Evolutionary conservation across 2,797 vertebrate species (phyloP).

Genomic region (Microctenopoma stevenorrisi): DNA sequence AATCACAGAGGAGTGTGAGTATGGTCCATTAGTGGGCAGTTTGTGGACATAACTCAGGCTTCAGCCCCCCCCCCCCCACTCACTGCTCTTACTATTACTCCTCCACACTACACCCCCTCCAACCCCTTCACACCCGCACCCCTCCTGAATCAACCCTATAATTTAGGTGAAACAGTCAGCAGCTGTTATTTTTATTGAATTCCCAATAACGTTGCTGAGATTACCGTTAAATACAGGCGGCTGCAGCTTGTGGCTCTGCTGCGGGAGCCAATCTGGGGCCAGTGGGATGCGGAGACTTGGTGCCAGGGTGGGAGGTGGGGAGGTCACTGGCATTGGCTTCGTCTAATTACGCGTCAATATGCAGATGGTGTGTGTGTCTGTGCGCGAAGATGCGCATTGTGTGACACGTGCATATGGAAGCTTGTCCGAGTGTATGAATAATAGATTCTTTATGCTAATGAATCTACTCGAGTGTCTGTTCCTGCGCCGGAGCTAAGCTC

Average conservation of each 20-base stretch:
- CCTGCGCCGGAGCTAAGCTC: constrained; percentile 2
- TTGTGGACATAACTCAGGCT: constrained; percentile 59
- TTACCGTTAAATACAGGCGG: constrained; percentile 66
- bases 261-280: constrained; percentile 61
- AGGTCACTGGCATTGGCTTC: constrained; percentile 50
- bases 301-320: constrained; percentile 58
- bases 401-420: constrained; percentile 18
- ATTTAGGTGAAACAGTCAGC: constrained; percentile 77
- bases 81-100: constrained; percentile 52
- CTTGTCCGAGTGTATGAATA: constrained; percentile 19
- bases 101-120: constrained; percentile 26
- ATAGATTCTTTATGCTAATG: constrained; percentile 35
- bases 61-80: constrained; percentile 19
- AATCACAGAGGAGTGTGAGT: constrained; percentile 72
- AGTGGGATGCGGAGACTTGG: constrained; percentile 49
- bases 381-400: constrained; percentile 17
- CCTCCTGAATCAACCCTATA: constrained; percentile 64
- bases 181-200: constrained; percentile 79
- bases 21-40: constrained; percentile 71
- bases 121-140: constrained; percentile 8
- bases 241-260: constrained; percentile 49
- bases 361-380: constrained; percentile 31
- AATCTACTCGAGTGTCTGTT: constrained; percentile 9
- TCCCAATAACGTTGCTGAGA: constrained; percentile 73
- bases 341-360: constrained; percentile 47